Evolutionary conservation across 2,797 vertebrate genomes (phyloP).

Genomic region (Myripristis jacobus): DNA sequence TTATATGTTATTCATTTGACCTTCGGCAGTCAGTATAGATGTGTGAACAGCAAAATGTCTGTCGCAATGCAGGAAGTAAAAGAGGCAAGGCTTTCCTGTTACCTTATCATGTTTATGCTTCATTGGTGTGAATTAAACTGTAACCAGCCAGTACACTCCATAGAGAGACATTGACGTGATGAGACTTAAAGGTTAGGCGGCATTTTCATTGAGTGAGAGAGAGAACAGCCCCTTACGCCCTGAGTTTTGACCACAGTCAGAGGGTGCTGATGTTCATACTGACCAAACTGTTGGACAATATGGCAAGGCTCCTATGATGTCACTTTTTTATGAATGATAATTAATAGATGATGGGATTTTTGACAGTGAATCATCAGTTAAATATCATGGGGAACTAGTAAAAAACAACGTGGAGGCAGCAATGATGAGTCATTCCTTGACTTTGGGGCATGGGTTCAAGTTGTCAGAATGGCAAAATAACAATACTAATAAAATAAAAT

Average conservation of each 20-base stretch:
- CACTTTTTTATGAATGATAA: not conserved
- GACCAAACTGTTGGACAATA: not conserved
- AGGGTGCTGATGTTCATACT: not conserved
- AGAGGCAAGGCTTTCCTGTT: too few relatives aligned
- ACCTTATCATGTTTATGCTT: not conserved
- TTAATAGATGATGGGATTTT: not conserved
- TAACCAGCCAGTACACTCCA: not conserved
- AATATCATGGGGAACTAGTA: not conserved
- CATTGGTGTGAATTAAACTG: not conserved
- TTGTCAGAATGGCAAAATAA: not conserved
- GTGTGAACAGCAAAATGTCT: too few relatives aligned
- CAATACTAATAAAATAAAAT: too few relatives aligned
- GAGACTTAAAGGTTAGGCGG: not conserved
- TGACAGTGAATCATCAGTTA: not conserved
- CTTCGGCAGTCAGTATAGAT: not conserved
- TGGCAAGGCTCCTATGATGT: not conserved
- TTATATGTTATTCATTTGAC: not conserved
- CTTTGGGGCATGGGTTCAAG: not conserved
- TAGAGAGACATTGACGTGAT: constrained; percentile 5
- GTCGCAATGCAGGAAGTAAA: too few relatives aligned
- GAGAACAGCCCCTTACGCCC: not conserved
- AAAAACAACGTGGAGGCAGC: too few relatives aligned
- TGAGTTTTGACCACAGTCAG: not conserved
- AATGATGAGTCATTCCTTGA: not conserved
- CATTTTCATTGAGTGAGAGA: not conserved